phyloP scores from a whole-genome alignment of 2,888 invertebrate genomes.

The Leptinotarsa tumamoca region DNA sequence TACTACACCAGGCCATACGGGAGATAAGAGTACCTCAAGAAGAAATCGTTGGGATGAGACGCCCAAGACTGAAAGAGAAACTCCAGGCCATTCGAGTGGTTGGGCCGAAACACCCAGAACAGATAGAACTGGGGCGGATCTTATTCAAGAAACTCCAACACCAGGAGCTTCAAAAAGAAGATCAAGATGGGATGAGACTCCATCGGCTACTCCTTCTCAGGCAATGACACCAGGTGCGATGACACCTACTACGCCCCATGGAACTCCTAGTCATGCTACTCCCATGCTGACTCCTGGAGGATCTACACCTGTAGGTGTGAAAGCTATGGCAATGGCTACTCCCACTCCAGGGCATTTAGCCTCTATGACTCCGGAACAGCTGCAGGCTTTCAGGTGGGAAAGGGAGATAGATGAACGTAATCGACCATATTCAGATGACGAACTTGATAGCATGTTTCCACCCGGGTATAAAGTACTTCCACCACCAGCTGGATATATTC shows the following conservation, averaged over 20 bases:
- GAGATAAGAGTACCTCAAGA: constrained; percentile 76
- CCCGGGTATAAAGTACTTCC: constrained; percentile 87
- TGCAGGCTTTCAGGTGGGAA: constrained; percentile 98
- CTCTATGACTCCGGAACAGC: constrained; percentile 99
- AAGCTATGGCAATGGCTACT: constrained; percentile 99
- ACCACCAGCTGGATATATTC: constrained; percentile 80
- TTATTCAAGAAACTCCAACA: constrained; percentile 88
- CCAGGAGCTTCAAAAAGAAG: constrained; percentile 95
- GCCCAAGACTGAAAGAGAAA: constrained; percentile 96
- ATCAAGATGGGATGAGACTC: constrained; percentile 98
- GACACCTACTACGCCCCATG: constrained; percentile 75
- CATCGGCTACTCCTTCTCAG: constrained; percentile 76
- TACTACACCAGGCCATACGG: constrained; percentile 77
- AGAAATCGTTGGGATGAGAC: constrained; percentile 99
- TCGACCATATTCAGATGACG: constrained; percentile 95
- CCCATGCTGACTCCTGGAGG: constrained; percentile 83
- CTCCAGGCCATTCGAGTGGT: constrained; percentile 92
- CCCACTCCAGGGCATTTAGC: constrained; percentile 96
- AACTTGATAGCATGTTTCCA: constrained; percentile 97
- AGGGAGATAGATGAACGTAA: constrained; percentile 99
- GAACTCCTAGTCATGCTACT: constrained; percentile 77
- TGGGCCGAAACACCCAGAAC: constrained; percentile 99
- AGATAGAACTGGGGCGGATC: constrained; percentile 77
- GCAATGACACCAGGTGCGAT: constrained; percentile 71
- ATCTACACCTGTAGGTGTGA: constrained; percentile 88